Evolutionary conservation across 2,797 vertebrate genomes (phyloP).

Genomic region (Remorina albescens): DNA sequence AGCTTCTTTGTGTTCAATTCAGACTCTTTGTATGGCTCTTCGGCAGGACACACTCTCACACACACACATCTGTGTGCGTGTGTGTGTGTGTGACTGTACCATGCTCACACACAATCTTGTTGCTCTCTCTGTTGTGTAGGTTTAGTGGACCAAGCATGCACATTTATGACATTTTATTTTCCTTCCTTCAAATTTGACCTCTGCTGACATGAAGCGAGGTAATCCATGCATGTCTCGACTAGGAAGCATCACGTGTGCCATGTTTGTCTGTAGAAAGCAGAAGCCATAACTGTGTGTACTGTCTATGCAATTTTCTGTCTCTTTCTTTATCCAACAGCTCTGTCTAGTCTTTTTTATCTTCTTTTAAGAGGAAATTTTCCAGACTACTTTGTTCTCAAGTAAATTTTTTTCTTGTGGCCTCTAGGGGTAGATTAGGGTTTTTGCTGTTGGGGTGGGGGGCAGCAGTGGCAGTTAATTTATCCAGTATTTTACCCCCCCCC

Average conservation of each 20-base stretch:
- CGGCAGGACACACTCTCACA: conserved; percentile 31
- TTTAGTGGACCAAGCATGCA: conserved; percentile 14
- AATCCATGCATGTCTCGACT: conserved; percentile 3
- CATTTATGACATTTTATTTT: neutral
- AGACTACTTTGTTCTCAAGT: neutral
- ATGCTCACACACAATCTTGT: conserved; percentile 12
- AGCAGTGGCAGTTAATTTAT: conserved; percentile 51
- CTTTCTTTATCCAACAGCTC: neutral
- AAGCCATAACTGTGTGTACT: neutral
- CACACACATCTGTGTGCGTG: too few species aligned
- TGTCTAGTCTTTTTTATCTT: neutral
- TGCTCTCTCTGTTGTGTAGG: conserved; percentile 14
- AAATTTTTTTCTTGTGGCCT: neutral
- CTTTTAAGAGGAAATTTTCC: neutral
- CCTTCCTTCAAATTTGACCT: neutral
- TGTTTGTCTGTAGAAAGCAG: conserved; percentile 2
- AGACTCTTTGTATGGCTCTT: conserved; percentile 51
- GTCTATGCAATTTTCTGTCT: neutral
- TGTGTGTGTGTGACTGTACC: too few species aligned
- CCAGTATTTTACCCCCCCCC: conserved; percentile 35
- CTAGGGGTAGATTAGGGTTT: conserved; percentile 5
- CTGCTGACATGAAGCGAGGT: conserved; percentile 20
- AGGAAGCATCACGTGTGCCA: neutral
- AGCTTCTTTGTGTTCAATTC: conserved; percentile 65
- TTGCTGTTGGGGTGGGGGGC: neutral